A percentile compares a stretch with the other conserved stretches of the same genome.
Evolutionary conservation across 2,113 vertebrate genomes (phyloP).

Genomic region (Oryctolagus cuniculus): DNA sequence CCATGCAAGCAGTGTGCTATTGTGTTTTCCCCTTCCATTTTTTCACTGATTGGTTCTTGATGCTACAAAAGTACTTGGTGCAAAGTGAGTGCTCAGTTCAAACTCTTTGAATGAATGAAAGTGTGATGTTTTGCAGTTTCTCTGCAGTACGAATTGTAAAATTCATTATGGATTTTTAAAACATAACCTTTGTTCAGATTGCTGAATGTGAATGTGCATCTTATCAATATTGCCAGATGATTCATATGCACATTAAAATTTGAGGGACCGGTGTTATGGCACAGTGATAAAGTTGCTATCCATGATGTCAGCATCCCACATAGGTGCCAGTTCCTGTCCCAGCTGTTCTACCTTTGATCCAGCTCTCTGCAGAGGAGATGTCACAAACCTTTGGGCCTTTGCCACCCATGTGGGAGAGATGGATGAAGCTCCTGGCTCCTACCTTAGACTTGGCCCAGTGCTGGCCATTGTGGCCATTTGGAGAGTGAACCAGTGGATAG

Average conservation of each 20-base stretch:
- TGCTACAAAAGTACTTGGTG: not conserved
- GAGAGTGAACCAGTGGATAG: too few species aligned
- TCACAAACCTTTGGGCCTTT: too few species aligned
- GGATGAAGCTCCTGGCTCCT: too few species aligned
- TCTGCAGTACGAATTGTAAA: not conserved
- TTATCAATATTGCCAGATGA: constrained; percentile 15
- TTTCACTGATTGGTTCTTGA: not conserved
- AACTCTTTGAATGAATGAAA: not conserved
- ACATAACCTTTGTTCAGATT: not conserved
- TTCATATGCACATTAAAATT: not conserved
- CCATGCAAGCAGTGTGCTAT: not conserved
- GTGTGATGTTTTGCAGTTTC: not conserved
- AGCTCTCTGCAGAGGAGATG: too few species aligned
- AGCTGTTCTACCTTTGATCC: too few species aligned
- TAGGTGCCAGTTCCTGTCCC: too few species aligned
- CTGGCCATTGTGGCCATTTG: too few species aligned
- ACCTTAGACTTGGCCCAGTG: too few species aligned
- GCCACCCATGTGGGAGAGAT: too few species aligned
- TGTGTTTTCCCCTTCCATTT: not conserved
- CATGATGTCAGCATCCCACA: too few species aligned
- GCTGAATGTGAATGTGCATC: constrained; percentile 12
- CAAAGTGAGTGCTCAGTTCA: not conserved
- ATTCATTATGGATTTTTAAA: not conserved
- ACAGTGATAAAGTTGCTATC: too few species aligned
- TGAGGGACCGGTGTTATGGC: not conserved